Evolutionary conservation across 2,113 vertebrate genomes (phyloP).

Genomic region (Chrysochloris asiatica): DNA sequence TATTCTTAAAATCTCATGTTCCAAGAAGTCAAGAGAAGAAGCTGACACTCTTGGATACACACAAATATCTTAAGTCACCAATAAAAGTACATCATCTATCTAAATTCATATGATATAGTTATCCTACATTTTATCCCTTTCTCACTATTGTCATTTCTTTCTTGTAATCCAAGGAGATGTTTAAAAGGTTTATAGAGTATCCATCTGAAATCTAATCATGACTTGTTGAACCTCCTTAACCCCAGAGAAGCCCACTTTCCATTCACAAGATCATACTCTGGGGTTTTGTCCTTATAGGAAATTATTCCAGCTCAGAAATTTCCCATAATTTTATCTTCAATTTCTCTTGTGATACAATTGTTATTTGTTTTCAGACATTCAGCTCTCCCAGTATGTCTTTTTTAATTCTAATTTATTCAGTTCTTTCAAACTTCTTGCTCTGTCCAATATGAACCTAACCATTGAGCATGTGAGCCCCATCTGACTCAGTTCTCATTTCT

Average conservation of each 20-base stretch:
- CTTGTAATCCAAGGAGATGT: neutral
- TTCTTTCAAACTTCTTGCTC: neutral
- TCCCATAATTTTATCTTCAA: neutral
- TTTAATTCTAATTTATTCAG: neutral
- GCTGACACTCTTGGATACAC: neutral
- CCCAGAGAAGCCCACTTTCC: neutral
- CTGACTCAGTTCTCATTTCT: neutral
- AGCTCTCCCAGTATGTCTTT: neutral
- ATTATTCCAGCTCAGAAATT: neutral
- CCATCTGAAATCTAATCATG: neutral
- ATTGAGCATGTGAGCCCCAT: neutral
- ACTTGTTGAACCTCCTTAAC: neutral
- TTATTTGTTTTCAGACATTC: neutral
- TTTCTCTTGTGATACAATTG: neutral
- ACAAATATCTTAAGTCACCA: neutral
- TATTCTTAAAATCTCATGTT: neutral
- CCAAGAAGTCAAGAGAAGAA: neutral
- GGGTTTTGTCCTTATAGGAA: neutral
- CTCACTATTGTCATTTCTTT: neutral
- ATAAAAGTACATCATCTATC: neutral
- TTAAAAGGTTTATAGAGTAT: neutral
- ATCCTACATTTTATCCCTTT: neutral
- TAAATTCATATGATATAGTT: neutral
- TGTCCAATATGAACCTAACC: neutral
- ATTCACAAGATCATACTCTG: neutral